These are phyloP conservation scores for Scaptomyza cyrtandrae DNA, from an alignment of 2,888 invertebrate species.

Conservation along the genomic window DNA sequence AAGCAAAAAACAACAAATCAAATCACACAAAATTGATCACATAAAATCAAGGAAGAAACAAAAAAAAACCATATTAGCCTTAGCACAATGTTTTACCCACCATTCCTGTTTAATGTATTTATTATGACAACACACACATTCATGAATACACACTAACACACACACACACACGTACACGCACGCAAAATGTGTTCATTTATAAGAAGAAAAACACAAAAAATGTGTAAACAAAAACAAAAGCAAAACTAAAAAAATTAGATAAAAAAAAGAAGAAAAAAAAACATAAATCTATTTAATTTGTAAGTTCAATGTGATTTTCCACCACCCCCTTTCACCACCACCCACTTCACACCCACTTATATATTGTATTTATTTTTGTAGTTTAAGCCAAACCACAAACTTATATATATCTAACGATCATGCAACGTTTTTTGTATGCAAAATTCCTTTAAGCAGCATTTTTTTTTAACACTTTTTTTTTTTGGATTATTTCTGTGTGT, in stretches of 20 bases:
- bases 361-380: conserved; percentile 56
- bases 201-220: conserved; percentile 11
- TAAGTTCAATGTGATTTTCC: conserved; percentile 72
- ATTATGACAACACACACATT: conserved; percentile 43
- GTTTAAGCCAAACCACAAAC: conserved; percentile 43
- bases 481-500: conserved; percentile 1
- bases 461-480: background rate
- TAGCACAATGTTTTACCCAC: conserved; percentile 78
- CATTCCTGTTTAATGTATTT: conserved; percentile 76
- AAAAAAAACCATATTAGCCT: conserved; percentile 74
- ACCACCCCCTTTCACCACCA: background rate
- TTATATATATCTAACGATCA: conserved; percentile 7
- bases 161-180: conserved; percentile 42
- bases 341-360: background rate
- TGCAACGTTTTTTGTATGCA: conserved; percentile 4
- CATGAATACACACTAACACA: conserved; percentile 11
- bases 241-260: conserved; percentile 10
- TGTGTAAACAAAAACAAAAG: conserved; percentile 6
- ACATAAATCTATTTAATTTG: conserved; percentile 52
- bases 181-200: conserved; percentile 74
- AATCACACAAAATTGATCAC: conserved; percentile 7
- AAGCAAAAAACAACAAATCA: conserved; percentile 32
- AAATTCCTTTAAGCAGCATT: conserved; percentile 4
- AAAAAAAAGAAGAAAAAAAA: background rate
- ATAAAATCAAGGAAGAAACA: conserved; percentile 25